Percentiles rank a stretch among this genome's conserved stretches.
These are phyloP conservation scores for Rhipidura dahli DNA, from an alignment of 2,113 vertebrate species.

Conservation along the genomic window DNA sequence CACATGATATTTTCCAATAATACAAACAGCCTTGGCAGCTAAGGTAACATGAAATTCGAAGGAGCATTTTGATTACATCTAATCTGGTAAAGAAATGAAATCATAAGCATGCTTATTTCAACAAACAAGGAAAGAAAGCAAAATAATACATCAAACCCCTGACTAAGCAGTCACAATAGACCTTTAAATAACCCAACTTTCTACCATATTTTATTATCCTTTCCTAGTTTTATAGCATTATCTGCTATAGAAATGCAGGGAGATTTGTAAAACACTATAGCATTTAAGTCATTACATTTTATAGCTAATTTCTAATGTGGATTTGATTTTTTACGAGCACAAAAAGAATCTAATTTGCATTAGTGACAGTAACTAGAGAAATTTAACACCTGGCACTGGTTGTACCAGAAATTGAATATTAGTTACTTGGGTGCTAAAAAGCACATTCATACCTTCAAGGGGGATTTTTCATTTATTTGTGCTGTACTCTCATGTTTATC, in stretches of 20 bases:
- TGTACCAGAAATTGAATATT: conserved; percentile 82
- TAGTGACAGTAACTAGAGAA: conserved; percentile 87
- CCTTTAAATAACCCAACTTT: conserved; percentile 84
- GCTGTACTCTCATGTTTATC: conserved; percentile 73
- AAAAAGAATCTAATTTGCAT: conserved; percentile 87
- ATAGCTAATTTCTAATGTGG: conserved; percentile 88
- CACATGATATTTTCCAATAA: conserved; percentile 57
- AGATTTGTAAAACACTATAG: conserved; percentile 86
- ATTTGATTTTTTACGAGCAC: conserved; percentile 85
- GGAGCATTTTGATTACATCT: conserved; percentile 68
- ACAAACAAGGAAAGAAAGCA: conserved; percentile 55
- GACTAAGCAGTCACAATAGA: conserved; percentile 80
- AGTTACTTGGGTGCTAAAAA: conserved; percentile 79
- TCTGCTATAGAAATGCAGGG: conserved; percentile 76
- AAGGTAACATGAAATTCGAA: conserved; percentile 63
- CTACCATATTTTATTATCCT: conserved; percentile 79
- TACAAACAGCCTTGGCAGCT: conserved; percentile 60
- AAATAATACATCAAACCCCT: conserved; percentile 71
- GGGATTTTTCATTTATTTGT: conserved; percentile 79
- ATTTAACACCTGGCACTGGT: conserved; percentile 84
- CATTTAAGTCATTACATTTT: conserved; percentile 89
- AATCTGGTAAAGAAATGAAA: conserved; percentile 68
- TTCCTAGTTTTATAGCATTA: conserved; percentile 78
- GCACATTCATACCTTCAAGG: conserved; percentile 73
- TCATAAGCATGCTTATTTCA: conserved; percentile 70